Percentiles rank a stretch among this genome's conserved stretches.
These are phyloP conservation scores for Pardosa pseudoannulata DNA, from an alignment of 2,888 invertebrate species.

Conservation along the genomic window DNA sequence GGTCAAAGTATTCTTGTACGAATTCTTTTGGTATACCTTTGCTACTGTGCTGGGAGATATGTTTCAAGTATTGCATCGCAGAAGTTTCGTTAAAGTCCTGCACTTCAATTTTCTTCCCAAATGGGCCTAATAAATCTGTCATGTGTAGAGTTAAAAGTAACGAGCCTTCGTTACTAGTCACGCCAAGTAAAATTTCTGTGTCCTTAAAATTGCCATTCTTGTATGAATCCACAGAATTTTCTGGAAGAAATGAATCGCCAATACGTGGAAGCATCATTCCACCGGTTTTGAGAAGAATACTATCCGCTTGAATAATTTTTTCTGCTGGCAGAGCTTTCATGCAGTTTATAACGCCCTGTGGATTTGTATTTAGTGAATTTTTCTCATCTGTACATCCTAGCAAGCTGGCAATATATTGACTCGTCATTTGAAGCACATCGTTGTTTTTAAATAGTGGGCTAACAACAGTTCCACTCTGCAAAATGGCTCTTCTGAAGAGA, in stretches of 20 bases:
- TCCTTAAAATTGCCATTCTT: no score
- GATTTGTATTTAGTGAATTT: neutral
- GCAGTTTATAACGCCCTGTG: neutral
- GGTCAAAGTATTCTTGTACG: no score
- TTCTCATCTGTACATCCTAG: conserved; percentile 15
- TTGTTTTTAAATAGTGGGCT: neutral
- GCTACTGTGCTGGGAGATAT: no score
- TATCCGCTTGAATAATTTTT: neutral
- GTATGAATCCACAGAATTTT: no score
- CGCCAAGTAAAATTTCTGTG: no score
- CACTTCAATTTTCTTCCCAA: no score
- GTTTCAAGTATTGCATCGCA: no score
- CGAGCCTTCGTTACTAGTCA: no score
- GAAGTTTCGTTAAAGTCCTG: no score
- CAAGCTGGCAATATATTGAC: neutral
- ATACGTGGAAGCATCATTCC: neutral
- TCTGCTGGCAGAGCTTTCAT: neutral
- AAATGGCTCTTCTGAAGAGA: conserved; percentile 43
- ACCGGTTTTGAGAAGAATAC: neutral
- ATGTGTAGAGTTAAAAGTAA: no score
- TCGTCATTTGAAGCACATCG: neutral
- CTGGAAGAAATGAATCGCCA: neutral
- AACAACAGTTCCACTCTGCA: conserved; percentile 42
- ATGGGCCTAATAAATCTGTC: no score
- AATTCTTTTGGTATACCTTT: no score